phyloP scores from a whole-genome alignment of 1,140 invertebrate genomes.

The Drosophila simulans region DNA sequence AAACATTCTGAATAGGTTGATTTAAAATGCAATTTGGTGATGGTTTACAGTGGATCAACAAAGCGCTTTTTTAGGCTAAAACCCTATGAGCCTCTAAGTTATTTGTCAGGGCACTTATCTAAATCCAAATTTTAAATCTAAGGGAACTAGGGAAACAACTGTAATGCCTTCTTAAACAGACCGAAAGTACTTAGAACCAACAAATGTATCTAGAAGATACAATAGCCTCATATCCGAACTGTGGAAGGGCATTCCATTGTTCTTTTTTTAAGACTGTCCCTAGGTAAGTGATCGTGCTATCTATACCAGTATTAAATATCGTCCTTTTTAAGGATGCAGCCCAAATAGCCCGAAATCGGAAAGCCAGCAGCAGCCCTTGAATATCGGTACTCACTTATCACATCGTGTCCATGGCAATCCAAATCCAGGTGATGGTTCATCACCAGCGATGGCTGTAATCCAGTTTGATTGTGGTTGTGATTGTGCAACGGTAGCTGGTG shows the following conservation, averaged over 20 bases:
- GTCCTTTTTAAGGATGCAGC: background rate
- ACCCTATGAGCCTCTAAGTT: background rate
- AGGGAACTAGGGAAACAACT: too few species aligned
- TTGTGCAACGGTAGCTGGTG: conserved; percentile 86
- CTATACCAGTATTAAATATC: conserved; percentile 5
- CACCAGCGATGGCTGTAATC: conserved; percentile 86
- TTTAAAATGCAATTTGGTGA: background rate
- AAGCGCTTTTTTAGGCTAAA: background rate
- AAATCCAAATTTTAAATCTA: background rate
- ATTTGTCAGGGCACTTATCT: too few species aligned
- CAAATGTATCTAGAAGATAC: conserved; percentile 17
- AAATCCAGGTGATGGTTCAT: conserved; percentile 86
- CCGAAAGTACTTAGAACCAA: background rate
- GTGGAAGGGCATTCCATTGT: conserved; percentile 4
- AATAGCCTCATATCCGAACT: background rate
- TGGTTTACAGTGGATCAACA: background rate
- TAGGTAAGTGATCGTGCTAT: background rate
- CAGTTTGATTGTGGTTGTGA: conserved; percentile 85
- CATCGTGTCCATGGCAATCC: conserved; percentile 84
- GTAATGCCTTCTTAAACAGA: background rate
- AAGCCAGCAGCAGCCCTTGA: background rate
- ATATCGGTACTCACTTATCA: conserved; percentile 81
- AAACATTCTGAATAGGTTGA: background rate
- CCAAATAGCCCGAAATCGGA: background rate
- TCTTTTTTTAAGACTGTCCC: background rate